Conservation (phyloP, 1,140 invertebrate species). For the Musca vetustissima region DNA sequence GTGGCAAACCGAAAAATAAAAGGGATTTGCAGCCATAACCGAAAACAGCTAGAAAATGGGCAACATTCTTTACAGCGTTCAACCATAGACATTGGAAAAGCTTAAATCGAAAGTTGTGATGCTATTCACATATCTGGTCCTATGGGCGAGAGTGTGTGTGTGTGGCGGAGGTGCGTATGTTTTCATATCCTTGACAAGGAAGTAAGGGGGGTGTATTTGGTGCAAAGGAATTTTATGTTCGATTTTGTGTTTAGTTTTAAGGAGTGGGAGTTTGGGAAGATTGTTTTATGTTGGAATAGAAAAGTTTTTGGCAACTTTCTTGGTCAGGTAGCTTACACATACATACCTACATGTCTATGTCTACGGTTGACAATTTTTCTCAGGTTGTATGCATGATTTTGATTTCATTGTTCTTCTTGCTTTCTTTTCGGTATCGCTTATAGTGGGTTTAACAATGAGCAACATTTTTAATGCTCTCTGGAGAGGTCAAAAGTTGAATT, state of each 20-base stretch:
- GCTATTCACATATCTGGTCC: not conserved
- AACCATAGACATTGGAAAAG: not conserved
- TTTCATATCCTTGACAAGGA: not conserved
- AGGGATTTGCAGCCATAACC: constrained; percentile 6
- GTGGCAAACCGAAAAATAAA: constrained; percentile 10
- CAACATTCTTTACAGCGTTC: not conserved
- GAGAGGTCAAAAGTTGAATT: constrained; percentile 10
- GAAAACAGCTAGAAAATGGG: not conserved
- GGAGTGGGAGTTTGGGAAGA: not conserved
- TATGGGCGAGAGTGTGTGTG: no score
- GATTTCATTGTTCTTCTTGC: not conserved
- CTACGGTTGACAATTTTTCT: constrained; percentile 6
- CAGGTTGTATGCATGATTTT: not conserved
- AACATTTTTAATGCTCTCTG: not conserved
- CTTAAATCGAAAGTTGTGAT: not conserved
- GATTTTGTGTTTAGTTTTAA: no score
- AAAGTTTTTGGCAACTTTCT: not conserved
- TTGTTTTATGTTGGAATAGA: not conserved
- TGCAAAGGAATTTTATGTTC: not conserved
- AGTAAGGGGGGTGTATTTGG: not conserved
- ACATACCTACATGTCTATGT: no score
- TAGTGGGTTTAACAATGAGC: not conserved
- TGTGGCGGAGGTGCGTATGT: no score
- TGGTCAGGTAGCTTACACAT: not conserved
- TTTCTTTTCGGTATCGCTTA: not conserved